Evolutionary conservation across 2,797 vertebrate genomes (phyloP), one percentile per base, ranked within the genome.

Genomic region (Brotula barbata): DNA sequence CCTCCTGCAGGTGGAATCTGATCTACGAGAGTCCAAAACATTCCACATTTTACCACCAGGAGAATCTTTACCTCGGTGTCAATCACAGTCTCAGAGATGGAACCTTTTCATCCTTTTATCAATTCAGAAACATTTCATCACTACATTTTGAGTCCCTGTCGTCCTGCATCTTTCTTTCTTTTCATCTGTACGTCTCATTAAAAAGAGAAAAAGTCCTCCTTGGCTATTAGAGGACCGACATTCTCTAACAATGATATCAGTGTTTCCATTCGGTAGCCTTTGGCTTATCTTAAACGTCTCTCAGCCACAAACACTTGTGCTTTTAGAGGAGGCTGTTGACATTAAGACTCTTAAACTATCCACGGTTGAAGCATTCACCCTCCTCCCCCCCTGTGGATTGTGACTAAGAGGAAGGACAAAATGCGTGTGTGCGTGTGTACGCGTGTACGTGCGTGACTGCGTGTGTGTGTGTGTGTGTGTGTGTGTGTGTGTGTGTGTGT

Each of bases 241-340:
- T 87, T 82, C 62, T 79, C 58, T 53, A 22, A 59, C 25, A 58
- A 71, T 82, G 84, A 78, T 64, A 79, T 85, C 83, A 76, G 53
- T 64, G 68, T 77, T 61, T 85, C 81, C 40, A 15, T 64, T 75
- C 78, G 23, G 76, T 64, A 78, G 79, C 81, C 66, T 70, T 74
- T 39, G 23, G 65, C 67, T 74, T 58, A 70, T 82, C 76, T 77
- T 44, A 66, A 79, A 40, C 45, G 40, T 66, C 65, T 64, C 72
- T 75, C 50, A 41, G 71, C 57, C 58, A 57, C 75, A 73, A 75
- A 73, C 75, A 75, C 77, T 78, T 65, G 48, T 75, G 75, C 67
- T 75, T 76, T 75, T 60, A 77, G 77, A 62, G 56, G 55, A 31
- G 53, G 33, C 64, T 85, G 84, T 78, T 82, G 77, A 84, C 82